These are phyloP conservation scores for Peucedramus taeniatus DNA, from an alignment of 2,113 vertebrate genomes.

Conservation along the genomic window DNA sequence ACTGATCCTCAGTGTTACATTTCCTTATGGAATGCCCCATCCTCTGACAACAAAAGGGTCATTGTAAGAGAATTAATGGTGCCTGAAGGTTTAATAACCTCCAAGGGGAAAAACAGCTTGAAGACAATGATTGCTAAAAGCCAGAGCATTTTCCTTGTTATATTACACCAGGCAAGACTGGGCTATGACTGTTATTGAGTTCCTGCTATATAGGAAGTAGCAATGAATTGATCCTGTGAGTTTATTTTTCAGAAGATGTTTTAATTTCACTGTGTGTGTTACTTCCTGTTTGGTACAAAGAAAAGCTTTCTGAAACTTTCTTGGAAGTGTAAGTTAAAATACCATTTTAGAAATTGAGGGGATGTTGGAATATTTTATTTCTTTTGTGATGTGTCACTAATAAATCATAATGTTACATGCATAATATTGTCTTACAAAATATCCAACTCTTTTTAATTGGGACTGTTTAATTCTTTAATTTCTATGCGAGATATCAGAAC, in stretches of 20 bases:
- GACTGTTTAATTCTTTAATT: not conserved
- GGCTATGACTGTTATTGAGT: not conserved
- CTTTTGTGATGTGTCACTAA: not conserved
- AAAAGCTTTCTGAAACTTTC: not conserved
- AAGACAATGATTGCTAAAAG: not conserved
- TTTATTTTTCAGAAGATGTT: not conserved
- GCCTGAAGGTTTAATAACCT: slow-evolving; percentile 39
- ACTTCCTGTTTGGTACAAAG: not conserved
- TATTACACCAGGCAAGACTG: not conserved
- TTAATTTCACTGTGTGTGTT: not conserved
- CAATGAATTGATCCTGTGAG: not conserved
- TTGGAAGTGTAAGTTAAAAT: not conserved
- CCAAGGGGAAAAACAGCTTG: not conserved
- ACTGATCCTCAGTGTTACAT: not conserved
- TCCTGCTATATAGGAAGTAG: not conserved
- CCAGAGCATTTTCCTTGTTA: slow-evolving; percentile 1
- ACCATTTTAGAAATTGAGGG: not conserved
- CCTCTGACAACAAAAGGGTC: not conserved
- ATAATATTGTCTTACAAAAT: not conserved
- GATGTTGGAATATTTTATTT: not conserved
- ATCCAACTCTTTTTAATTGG: not conserved
- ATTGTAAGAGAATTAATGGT: not conserved
- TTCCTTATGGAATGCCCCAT: not conserved
- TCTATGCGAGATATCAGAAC: not conserved
- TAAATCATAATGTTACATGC: not conserved